These are phyloP conservation scores for Seriola dumerili DNA, from an alignment of 2,113 vertebrate species.

Conservation along the genomic window DNA sequence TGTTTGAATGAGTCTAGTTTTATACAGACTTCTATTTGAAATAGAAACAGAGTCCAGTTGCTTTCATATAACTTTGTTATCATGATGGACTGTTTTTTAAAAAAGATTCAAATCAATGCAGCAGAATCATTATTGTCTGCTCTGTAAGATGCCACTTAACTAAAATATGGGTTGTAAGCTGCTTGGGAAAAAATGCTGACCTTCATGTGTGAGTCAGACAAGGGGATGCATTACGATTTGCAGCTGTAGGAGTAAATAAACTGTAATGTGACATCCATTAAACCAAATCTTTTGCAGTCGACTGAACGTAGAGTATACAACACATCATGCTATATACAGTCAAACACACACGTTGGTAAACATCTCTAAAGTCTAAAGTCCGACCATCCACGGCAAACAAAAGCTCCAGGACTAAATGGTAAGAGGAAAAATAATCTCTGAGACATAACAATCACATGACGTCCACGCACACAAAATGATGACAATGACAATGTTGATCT, in stretches of 20 bases:
- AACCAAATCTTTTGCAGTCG: neutral
- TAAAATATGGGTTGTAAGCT: neutral
- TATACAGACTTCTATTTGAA: neutral
- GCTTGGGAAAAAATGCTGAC: neutral
- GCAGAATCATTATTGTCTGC: neutral
- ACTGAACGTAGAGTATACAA: neutral
- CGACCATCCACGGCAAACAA: neutral
- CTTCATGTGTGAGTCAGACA: neutral
- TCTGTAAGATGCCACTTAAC: neutral
- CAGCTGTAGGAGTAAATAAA: neutral
- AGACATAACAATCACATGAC: conserved; percentile 5
- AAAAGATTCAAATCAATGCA: neutral
- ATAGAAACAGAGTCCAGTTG: too few species aligned
- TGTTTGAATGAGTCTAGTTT: neutral
- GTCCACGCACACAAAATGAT: neutral
- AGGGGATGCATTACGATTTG: neutral
- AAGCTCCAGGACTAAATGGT: neutral
- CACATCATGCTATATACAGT: neutral
- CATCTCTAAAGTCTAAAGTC: too few species aligned
- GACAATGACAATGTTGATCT: neutral
- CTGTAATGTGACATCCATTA: neutral
- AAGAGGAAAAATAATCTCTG: neutral
- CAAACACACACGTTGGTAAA: neutral
- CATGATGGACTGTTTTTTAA: neutral
- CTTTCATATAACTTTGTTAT: neutral